These are phyloP conservation scores for Petrocephalus microphthalmus DNA, from an alignment of 2,113 vertebrate species.

Conservation along the genomic window DNA sequence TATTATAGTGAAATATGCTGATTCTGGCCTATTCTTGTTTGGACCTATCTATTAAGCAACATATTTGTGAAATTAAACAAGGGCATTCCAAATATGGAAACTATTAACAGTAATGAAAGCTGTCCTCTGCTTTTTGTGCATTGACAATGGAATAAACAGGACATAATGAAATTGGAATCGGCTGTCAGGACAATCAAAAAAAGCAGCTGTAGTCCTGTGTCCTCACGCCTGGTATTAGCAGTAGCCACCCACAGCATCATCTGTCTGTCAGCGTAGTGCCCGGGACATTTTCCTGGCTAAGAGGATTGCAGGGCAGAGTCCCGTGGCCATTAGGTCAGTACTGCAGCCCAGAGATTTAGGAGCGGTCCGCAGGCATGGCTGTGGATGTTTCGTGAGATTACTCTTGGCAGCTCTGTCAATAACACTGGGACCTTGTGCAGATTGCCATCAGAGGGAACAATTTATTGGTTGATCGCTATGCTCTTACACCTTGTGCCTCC, in stretches of 20 bases:
- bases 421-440: background rate
- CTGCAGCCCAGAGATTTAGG: background rate
- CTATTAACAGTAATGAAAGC: background rate
- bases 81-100: background rate
- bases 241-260: background rate
- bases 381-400: background rate
- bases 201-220: background rate
- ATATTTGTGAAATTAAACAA: background rate
- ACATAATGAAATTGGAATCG: background rate
- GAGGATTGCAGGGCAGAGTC: background rate
- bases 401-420: slow-evolving; percentile 14
- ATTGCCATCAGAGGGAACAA: background rate
- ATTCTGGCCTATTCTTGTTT: background rate
- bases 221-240: background rate
- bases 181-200: background rate
- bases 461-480: slow-evolving; percentile 16
- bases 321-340: background rate
- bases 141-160: background rate
- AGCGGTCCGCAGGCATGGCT: background rate
- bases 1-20: background rate
- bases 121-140: background rate
- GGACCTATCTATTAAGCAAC: background rate
- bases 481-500: slow-evolving; percentile 8
- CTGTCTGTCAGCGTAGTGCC: background rate
- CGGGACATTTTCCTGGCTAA: background rate